phyloP scores from a whole-genome alignment of 2,113 vertebrate genomes.

The Pteronura brasiliensis region DNA sequence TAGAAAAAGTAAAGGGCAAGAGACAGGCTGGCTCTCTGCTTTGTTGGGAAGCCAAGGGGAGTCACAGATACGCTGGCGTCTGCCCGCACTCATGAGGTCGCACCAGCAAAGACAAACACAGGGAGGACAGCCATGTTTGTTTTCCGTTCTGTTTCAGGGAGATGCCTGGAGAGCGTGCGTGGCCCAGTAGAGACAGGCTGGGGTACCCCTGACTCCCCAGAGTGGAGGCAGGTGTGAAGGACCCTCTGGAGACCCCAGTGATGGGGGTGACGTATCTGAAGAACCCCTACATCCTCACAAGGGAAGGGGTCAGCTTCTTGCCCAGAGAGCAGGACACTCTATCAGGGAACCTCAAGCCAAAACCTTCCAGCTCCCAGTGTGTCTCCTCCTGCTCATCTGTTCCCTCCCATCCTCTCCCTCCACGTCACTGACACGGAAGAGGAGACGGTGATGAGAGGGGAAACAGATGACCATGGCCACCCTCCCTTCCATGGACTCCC shows the following conservation, averaged over 20 bases:
- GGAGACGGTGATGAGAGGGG: no score
- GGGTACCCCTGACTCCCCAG: not conserved
- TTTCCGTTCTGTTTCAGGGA: no score
- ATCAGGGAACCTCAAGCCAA: not conserved
- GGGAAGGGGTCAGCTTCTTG: not conserved
- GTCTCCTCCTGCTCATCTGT: not conserved
- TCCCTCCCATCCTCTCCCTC: not conserved
- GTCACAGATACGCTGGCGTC: fast-evolving
- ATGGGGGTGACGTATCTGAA: not conserved
- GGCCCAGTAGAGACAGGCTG: not conserved
- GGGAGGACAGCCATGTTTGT: not conserved
- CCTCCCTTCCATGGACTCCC: not conserved
- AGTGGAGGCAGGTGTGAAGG: not conserved
- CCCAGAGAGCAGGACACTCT: not conserved
- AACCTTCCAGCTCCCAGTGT: not conserved
- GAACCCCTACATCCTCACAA: not conserved
- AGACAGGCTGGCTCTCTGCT: not conserved
- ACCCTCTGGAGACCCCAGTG: not conserved
- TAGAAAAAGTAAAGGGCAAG: not conserved
- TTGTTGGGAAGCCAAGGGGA: not conserved
- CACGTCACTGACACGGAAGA: not conserved
- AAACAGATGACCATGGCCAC: fast-evolving
- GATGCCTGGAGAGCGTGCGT: no score
- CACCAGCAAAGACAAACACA: not conserved
- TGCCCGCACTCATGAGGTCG: not conserved